Evolutionary conservation across 2,113 vertebrate species (phyloP), one percentile per base, ranked within the genome.

Genomic region (Motacilla tschutschensis): DNA sequence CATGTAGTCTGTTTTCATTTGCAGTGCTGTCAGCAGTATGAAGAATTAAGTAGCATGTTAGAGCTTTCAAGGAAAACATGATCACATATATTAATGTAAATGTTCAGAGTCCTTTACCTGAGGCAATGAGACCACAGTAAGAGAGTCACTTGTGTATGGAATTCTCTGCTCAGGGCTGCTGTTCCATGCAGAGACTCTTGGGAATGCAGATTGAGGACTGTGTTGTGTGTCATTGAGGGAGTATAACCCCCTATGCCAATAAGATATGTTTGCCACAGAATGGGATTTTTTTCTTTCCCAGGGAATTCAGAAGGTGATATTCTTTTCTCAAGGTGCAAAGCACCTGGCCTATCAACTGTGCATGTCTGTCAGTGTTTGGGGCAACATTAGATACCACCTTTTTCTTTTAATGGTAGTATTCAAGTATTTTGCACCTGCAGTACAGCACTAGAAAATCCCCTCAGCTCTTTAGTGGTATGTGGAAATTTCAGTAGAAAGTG

Each of bases 341-440:
- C 17, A 44, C 15, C 5, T 44, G 25, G 2, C 50, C 21, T 63
- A 0, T 60, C 29, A 69, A 0, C 19, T 8, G 1, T 71, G 44
- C 35, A 35, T 46, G 8, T 44, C 8, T 74, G 8, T 41, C 3
- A 1, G 22, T 60, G 38, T 72, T 83, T 54, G 33, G 29, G 26
- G 76, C 12, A 10, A 26, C 22, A 18, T 1, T 69, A 33, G 26
- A 29, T 58, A 29, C 14, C 4, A 0, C 25, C 7, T 63, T 83
- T 65, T 75, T 54, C 20, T 69, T 36, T 47, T 5, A 2, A 1
- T 44, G 28, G 19, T n/a, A 33, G 12, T 57, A 28, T 57, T 65
- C 17, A 38, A 10, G 31, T 79, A 16, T 8, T 60, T 22, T 54
- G 36, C 10, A 18, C 51, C 35, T 73, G 21, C 18, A 72, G 17